phyloP scores from a whole-genome alignment of 2,797 vertebrate species.

The Agapornis canus region DNA sequence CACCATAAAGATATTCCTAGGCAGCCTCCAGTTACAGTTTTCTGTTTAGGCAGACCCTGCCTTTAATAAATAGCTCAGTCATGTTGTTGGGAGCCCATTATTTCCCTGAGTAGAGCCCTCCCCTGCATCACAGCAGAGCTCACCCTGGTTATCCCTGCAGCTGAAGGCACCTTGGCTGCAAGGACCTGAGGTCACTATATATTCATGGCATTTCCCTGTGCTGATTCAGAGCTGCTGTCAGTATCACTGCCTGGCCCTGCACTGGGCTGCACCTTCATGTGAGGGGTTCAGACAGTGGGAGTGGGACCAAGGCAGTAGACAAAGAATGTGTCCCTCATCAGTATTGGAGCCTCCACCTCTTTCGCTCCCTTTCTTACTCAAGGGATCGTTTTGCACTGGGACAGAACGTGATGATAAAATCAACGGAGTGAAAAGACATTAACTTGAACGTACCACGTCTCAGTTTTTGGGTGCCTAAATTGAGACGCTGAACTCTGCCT shows the following conservation, averaged over 20 bases:
- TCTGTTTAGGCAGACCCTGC: neutral
- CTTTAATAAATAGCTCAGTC: neutral
- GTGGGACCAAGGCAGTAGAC: neutral
- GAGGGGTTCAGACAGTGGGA: neutral
- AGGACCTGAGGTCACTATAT: fast-evolving
- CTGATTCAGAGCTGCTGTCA: neutral
- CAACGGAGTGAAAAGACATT: neutral
- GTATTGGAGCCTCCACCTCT: neutral
- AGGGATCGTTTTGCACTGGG: neutral
- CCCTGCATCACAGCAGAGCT: neutral
- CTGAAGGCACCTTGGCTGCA: neutral
- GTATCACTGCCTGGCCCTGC: neutral
- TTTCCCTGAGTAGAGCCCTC: neutral
- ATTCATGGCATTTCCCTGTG: neutral
- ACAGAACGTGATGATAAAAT: neutral
- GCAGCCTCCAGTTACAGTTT: neutral
- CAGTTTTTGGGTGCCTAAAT: neutral
- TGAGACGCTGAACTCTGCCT: neutral
- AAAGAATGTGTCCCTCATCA: neutral
- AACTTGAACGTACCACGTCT: neutral
- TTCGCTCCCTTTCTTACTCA: neutral
- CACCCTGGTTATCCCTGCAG: fast-evolving
- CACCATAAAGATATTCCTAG: neutral
- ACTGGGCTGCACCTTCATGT: fast-evolving
- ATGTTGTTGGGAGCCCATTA: neutral